Percentiles rank a stretch among this genome's conserved stretches.
Conservation (phyloP, 2,888 invertebrate genomes). For the Litoditis marina region DNA sequence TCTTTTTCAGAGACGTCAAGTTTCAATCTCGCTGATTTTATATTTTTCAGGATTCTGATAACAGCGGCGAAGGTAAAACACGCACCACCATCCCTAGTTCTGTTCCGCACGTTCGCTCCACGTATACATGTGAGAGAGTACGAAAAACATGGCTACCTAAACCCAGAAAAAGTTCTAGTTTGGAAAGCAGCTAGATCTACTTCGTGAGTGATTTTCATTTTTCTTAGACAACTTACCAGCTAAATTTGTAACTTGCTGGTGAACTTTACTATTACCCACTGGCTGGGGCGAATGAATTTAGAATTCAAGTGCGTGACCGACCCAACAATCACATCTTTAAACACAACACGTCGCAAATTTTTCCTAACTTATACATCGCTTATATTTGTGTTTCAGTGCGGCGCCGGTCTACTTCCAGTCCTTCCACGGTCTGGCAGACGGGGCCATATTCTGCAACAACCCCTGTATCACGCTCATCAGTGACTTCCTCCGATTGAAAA, state of each 20-base stretch:
- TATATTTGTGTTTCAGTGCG: conserved; percentile 28
- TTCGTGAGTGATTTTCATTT: conserved; percentile 25
- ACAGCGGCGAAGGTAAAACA: conserved; percentile 24
- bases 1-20: too few relatives aligned
- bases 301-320: too few relatives aligned
- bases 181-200: conserved; percentile 40
- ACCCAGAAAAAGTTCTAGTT: conserved; percentile 26
- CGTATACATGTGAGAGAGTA: conserved; percentile 21
- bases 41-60: conserved; percentile 27
- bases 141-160: conserved; percentile 33
- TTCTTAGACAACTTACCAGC: too few relatives aligned
- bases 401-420: conserved; percentile 36
- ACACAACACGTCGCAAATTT: neutral
- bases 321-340: too few relatives aligned
- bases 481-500: conserved; percentile 31
- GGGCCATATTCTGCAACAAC: conserved; percentile 39
- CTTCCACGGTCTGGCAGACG: conserved; percentile 35
- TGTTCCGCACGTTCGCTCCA: conserved; percentile 37
- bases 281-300: too few relatives aligned
- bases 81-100: conserved; percentile 31
- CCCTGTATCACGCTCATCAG: conserved; percentile 34
- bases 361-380: too few relatives aligned
- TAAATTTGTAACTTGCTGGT: too few relatives aligned
- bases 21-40: too few relatives aligned
- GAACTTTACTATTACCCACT: too few relatives aligned